A percentile compares a stretch with the other conserved stretches of the same genome.
phyloP scores from a whole-genome alignment of 2,797 vertebrate genomes.

The Rhabdophis nuchalis region DNA sequence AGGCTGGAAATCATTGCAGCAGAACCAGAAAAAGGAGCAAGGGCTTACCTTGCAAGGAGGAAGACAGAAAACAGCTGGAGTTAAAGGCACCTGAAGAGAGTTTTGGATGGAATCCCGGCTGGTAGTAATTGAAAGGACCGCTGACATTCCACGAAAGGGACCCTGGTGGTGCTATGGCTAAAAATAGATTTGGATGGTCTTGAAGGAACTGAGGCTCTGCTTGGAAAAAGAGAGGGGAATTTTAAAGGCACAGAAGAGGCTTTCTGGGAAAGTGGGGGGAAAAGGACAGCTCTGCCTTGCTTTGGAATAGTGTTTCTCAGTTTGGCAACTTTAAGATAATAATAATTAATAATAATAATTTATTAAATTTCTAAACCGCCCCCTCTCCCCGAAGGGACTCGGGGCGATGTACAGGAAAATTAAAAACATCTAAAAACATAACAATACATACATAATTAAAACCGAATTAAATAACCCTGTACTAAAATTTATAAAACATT shows the following conservation, averaged over 20 bases:
- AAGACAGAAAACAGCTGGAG: neutral
- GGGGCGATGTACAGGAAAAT: too few relatives aligned
- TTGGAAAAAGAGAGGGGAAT: conserved; percentile 13
- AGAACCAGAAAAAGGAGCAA: neutral
- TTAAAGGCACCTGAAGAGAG: conserved; percentile 30
- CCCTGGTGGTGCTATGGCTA: conserved; percentile 5
- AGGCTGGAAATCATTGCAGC: conserved; percentile 23
- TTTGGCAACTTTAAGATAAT: neutral
- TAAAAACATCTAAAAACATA: too few relatives aligned
- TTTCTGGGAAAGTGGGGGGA: neutral
- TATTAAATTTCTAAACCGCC: too few relatives aligned
- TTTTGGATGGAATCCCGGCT: conserved; percentile 4
- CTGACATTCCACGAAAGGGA: conserved; percentile 4
- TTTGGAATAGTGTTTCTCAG: neutral
- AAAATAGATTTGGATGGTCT: conserved; percentile 30
- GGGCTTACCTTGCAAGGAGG: conserved; percentile 10
- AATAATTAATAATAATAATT: too few relatives aligned
- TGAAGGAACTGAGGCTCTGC: conserved; percentile 13
- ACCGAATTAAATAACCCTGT: too few relatives aligned
- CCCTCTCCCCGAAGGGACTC: too few relatives aligned
- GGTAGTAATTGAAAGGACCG: conserved; percentile 25
- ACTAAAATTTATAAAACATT: too few relatives aligned
- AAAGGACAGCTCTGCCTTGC: too few relatives aligned
- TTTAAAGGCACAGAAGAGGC: conserved; percentile 30
- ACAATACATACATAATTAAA: too few relatives aligned